Base-by-base conservation (phyloP, 92 coral and sea anemone genomes). In the Scolanthus callimorphus region DNA sequence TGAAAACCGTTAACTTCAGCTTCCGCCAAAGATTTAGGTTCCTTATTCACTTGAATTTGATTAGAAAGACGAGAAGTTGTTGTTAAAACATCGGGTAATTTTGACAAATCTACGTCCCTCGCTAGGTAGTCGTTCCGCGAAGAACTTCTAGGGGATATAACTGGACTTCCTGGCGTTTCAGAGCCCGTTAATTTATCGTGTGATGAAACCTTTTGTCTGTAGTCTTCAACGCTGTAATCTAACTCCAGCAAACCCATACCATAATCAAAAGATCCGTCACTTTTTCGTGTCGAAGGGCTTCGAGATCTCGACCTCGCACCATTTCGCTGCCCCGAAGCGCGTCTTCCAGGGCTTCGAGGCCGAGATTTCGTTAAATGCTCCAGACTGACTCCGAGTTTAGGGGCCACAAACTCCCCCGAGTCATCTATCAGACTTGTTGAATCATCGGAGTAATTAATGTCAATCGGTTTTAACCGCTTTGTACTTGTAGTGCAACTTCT, bases 361-460 rank as follows among this genome's bases (percentile, higher is more conserved):
- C 95, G 67, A 20, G 80, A 31, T 60, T 87, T 87, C 55, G 95
- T 87, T 56, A 83, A 80, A 61, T 87, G 88, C 17, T 69, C 73
- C 19, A 87, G 71, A 8, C 74, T 58, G 23, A 55, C 70, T 23
- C 59, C 53, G 46, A 47, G 26, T 65, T 60, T 25, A 44, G 77
- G 77, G 19, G 95, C 76, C 34, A 86, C 53, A 38, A 86, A 53
- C 12, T 70, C 67, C 1, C 89, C 85, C 9, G 43, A 12, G n/a
- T 57, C 62, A 47, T 86, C 89, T 28, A 77, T 68, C 19, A 82
- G 64, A 67, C 74, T 65, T 30, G 78, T 54, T 8, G 77, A 63
- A 44, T 50, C 73, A 12, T 62, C 39, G 15, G 41, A 34, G 41
- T 34, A 34, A 34, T 34, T 34, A 34, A 34, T 6, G 41, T 15